phyloP scores from a whole-genome alignment of 2,113 vertebrate species.

The Onychostruthus taczanowskii region DNA sequence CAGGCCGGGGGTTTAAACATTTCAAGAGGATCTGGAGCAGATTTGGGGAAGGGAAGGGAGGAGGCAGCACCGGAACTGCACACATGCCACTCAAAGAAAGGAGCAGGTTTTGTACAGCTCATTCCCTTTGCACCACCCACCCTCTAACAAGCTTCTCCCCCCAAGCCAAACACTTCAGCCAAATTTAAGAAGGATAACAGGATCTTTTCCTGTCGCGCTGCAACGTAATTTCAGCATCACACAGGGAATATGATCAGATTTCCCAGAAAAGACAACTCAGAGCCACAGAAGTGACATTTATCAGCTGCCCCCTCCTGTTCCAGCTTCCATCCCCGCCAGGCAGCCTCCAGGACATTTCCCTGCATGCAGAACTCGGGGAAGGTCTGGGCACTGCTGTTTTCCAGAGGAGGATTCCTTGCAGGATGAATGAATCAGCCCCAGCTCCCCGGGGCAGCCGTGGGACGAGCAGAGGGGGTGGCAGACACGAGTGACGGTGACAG shows the following conservation, averaged over 20 bases:
- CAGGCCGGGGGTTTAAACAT: background rate
- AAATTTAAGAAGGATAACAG: background rate
- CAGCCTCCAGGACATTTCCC: background rate
- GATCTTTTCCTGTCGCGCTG: background rate
- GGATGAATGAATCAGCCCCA: constrained; percentile 67
- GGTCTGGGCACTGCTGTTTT: background rate
- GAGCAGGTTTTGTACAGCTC: background rate
- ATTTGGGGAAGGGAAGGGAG: background rate
- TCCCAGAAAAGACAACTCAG: background rate
- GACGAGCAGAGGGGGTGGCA: constrained; percentile 41
- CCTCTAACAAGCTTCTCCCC: background rate
- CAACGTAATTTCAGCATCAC: background rate
- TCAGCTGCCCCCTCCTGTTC: background rate
- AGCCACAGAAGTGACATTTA: background rate
- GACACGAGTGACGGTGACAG: background rate
- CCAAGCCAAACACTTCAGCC: background rate
- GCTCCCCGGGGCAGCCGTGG: constrained; percentile 39
- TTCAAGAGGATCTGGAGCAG: background rate
- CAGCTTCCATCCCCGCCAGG: background rate
- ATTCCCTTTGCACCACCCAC: background rate
- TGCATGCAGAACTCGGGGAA: background rate
- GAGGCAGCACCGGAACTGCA: background rate
- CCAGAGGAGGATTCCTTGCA: constrained; percentile 16
- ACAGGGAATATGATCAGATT: background rate
- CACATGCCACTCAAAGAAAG: background rate